Conservation (phyloP, 1,140 invertebrate species). For the Brachionus manjavacas region DNA sequence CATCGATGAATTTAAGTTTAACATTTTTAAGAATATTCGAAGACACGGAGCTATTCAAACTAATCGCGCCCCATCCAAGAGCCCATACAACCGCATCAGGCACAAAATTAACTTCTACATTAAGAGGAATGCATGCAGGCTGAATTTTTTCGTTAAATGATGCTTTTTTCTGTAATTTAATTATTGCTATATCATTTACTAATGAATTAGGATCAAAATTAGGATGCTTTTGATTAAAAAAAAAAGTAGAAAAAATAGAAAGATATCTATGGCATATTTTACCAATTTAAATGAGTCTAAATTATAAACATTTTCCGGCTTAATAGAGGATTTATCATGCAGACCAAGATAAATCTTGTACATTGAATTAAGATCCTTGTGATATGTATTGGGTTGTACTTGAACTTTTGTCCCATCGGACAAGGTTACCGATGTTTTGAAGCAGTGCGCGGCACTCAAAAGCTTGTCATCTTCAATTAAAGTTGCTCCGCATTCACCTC, state of each 20-base stretch:
- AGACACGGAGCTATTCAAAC: neutral
- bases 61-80: neutral
- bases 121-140: neutral
- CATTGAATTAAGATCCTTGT: neutral
- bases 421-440: neutral
- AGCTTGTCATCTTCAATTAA: neutral
- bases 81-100: neutral
- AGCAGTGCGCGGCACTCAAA: neutral
- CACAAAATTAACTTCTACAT: neutral
- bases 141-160: neutral
- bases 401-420: neutral
- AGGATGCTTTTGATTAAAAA: neutral
- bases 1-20: neutral
- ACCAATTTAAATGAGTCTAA: neutral
- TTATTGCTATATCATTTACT: neutral
- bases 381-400: neutral
- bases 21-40: neutral
- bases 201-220: neutral
- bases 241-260: neutral
- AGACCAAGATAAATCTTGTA: neutral
- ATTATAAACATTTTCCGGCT: neutral
- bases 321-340: neutral
- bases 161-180: neutral
- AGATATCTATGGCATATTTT: neutral
- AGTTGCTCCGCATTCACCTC: neutral